Evolutionary conservation across 2,888 invertebrate genomes (phyloP).

Genomic region (Cryptocheilus praepositus): DNA sequence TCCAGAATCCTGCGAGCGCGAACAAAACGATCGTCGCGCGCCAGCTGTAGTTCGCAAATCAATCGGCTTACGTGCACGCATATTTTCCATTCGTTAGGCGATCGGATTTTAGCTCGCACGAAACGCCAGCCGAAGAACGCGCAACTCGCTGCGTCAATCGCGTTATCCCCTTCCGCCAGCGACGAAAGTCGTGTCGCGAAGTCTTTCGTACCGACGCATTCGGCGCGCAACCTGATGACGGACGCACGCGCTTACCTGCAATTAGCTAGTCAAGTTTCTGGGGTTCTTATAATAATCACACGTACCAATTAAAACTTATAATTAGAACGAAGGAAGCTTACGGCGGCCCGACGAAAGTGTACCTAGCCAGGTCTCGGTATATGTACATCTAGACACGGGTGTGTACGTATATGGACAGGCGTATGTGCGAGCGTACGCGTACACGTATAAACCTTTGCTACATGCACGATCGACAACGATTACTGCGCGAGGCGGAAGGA

Average conservation of each 20-base stretch:
- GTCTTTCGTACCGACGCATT: background rate
- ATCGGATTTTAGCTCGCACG: background rate
- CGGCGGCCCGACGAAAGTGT: slow-evolving; percentile 24
- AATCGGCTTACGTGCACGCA: slow-evolving; percentile 48
- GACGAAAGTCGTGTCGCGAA: background rate
- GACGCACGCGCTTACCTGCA: slow-evolving; percentile 9
- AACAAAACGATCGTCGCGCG: slow-evolving; percentile 9
- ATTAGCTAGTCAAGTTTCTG: slow-evolving; percentile 25
- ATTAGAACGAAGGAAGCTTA: slow-evolving; percentile 43
- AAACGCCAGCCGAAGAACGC: no score
- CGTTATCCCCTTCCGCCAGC: no score
- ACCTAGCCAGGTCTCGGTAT: slow-evolving; percentile 20
- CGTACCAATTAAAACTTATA: slow-evolving; percentile 47
- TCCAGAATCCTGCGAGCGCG: no score
- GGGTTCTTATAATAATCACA: slow-evolving; percentile 43
- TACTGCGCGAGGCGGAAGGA: background rate
- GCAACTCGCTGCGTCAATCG: no score
- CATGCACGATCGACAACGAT: slow-evolving; percentile 25
- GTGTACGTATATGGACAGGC: background rate
- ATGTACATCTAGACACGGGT: background rate
- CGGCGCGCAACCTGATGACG: no score
- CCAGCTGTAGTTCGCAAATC: slow-evolving; percentile 41
- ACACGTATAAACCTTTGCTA: slow-evolving; percentile 3
- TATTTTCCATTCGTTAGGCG: slow-evolving; percentile 42
- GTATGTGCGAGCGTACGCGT: background rate